A percentile compares a stretch with the other conserved stretches of the same genome.
Evolutionary conservation across 2,888 invertebrate genomes (phyloP).

Genomic region (Synanthedon tipuliformis): DNA sequence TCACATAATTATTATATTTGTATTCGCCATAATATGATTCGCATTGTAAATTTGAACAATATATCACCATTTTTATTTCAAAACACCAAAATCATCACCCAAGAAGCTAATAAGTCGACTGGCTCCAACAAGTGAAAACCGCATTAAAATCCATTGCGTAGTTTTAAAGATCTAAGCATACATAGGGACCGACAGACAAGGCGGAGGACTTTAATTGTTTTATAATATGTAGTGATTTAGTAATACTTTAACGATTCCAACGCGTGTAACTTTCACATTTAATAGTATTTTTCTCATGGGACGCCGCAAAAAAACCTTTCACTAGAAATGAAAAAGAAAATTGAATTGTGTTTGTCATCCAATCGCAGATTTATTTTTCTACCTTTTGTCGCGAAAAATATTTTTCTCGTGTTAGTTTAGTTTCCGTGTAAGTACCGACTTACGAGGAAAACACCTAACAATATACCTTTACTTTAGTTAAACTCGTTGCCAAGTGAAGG

Average conservation of each 20-base stretch:
- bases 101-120: no score
- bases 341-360: slow-evolving; percentile 6
- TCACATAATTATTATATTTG: no score
- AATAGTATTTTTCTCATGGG: slow-evolving; percentile 3
- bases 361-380: slow-evolving; percentile 5
- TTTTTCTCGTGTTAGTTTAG: not conserved
- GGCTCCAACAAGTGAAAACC: no score
- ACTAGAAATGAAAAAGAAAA: slow-evolving; percentile 6
- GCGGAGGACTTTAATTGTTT: no score
- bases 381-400: not conserved
- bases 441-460: not conserved
- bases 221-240: no score
- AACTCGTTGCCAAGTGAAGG: not conserved
- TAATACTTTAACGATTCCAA: not conserved
- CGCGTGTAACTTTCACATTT: slow-evolving; percentile 1
- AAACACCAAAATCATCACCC: no score
- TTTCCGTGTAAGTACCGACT: not conserved
- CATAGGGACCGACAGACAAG: no score
- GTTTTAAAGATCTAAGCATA: no score
- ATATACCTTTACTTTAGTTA: not conserved
- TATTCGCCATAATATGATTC: no score
- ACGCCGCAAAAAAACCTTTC: slow-evolving; percentile 2
- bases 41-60: no score
- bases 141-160: no score
- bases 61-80: no score